Percentiles rank a stretch among this genome's conserved stretches.
These are phyloP conservation scores for Helarctos malayanus DNA, from an alignment of 2,797 vertebrate species.

Conservation along the genomic window DNA sequence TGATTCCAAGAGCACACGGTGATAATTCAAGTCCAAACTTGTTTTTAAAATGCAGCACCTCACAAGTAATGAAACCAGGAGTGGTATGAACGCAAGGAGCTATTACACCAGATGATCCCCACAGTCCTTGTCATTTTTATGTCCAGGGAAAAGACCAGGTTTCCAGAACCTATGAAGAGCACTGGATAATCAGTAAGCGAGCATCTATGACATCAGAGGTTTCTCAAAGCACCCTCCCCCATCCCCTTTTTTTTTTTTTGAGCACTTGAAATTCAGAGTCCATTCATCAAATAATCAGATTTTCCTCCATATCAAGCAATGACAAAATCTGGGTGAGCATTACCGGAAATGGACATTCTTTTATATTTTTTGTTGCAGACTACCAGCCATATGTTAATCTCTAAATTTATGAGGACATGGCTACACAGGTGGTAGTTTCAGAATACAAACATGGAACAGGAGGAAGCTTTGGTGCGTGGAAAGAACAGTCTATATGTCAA, in stretches of 20 bases:
- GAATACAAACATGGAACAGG: background rate
- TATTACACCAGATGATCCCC: constrained; percentile 1
- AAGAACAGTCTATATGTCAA: background rate
- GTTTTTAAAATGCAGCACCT: constrained; percentile 60
- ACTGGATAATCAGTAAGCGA: constrained; percentile 15
- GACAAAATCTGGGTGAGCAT: background rate
- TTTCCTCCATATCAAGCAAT: background rate
- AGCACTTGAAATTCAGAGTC: constrained; percentile 43
- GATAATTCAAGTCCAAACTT: constrained; percentile 73
- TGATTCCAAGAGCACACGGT: constrained; percentile 78
- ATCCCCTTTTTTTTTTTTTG: background rate
- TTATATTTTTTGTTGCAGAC: background rate
- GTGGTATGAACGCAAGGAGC: constrained; percentile 55
- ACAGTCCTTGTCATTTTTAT: constrained; percentile 24
- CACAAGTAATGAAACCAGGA: constrained; percentile 57
- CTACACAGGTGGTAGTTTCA: background rate
- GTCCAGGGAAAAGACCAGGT: background rate
- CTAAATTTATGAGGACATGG: background rate
- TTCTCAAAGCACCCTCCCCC: background rate
- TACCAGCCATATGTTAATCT: background rate
- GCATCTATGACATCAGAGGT: background rate
- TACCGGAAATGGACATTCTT: constrained; percentile 2
- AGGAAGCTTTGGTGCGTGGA: background rate
- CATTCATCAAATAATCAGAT: background rate
- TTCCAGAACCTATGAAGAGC: background rate